phyloP scores from a whole-genome alignment of 2,113 vertebrate species.

The Tylochromis polylepis region DNA sequence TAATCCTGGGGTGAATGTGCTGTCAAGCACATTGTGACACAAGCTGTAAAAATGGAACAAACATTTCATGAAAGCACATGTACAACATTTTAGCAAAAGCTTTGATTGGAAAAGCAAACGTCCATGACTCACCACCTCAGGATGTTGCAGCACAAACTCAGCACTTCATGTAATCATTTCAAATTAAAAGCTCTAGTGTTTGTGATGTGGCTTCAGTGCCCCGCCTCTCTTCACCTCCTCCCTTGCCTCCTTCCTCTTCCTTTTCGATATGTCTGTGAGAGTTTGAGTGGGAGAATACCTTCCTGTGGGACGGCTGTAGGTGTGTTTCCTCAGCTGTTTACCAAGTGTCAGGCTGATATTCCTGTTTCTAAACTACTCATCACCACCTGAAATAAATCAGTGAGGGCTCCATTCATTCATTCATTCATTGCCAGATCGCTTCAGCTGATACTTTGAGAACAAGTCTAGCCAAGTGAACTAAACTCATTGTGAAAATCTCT shows the following conservation, averaged over 20 bases:
- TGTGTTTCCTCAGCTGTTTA: neutral
- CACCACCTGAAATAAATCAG: neutral
- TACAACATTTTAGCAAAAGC: neutral
- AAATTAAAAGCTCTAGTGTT: neutral
- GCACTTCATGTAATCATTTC: neutral
- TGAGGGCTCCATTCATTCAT: neutral
- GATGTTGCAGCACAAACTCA: neutral
- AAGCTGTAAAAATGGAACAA: no score
- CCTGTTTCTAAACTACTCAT: neutral
- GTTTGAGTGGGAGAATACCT: neutral
- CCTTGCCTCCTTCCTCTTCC: neutral
- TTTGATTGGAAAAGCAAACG: neutral
- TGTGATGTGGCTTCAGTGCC: neutral
- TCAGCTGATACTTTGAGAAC: neutral
- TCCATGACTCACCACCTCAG: neutral
- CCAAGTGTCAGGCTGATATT: neutral
- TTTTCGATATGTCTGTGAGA: neutral
- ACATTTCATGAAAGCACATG: neutral
- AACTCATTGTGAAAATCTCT: neutral
- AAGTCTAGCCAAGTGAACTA: neutral
- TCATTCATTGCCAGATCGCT: neutral
- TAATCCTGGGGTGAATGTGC: no score
- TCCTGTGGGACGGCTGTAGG: rapidly evolving
- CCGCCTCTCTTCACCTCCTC: neutral
- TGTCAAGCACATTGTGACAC: no score